Evolutionary conservation across 1,140 invertebrate species (phyloP), one percentile per base, ranked within the genome.

Genomic region (Papilio xuthus): DNA sequence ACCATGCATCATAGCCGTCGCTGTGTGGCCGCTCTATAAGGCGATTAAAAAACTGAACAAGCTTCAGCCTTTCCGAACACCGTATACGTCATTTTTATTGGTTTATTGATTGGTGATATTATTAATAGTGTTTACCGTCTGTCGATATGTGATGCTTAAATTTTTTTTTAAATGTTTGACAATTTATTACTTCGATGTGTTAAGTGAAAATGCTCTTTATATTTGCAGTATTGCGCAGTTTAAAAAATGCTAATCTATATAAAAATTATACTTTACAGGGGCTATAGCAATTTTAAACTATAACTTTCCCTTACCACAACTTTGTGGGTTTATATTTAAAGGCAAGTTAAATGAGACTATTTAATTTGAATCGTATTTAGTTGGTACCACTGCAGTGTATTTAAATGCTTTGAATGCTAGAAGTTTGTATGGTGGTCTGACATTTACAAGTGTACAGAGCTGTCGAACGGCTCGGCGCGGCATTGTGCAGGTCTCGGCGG

Each of bases 1-100:
- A 80, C 81, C 81, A 84, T 87, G 81, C 82, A 82, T 88, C 84
- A 85, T 81, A 79, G 77, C 72, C 23, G 70, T 50, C 60, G 77
- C 80, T 79, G 84, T 84, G 85, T 84, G 84, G 83, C 76, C 82
- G 60, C 78, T 73, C n/a, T 82, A 82, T 82, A 75, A 56, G 79
- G 77, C 60, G 28, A 20, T 28, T 28, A 78, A 78, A 79, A 80
- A 77, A 76, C 63, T 60, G 37, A 75, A 67, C 20, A 26, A 42
- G 71, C 10, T 42, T 8, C 42, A 42, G 41, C 20, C 42, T 20
- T 23, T 50, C 20, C 20, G 12, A 44, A 12, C 44, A 15, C 42
- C 71, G 15, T 73, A 73, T 73, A 50, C 41, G 71, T 47, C 20
- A 73, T 50, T 41, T 28, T 73, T 73, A 73, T 73, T 26, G 71